Evolutionary conservation across 2,888 invertebrate species (phyloP), one percentile per base, ranked within the genome.

Genomic region (Kuschelorhynchus macadamiae): DNA sequence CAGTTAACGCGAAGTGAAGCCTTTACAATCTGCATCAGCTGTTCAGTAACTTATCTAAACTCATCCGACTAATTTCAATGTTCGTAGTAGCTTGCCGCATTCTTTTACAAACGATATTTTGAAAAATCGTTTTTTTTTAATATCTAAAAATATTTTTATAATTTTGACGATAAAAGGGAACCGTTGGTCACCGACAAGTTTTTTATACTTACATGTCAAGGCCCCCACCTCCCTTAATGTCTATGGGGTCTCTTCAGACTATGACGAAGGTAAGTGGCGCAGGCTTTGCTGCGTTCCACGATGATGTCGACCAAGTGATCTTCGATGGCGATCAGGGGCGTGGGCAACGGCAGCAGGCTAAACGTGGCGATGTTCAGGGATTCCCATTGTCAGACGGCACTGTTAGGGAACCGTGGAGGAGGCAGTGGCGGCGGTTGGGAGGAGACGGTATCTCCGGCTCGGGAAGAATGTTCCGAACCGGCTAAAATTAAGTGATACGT

Each of bases 381-480:
- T 55, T 70, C 90, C 92, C 91, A 90, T 89, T 90, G 92, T 92
- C 92, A 92, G 88, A 92, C 92, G 86, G 87, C 88, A 85, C 90
- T 89, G 86, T 90, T 89, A 81, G 91, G 91, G 87, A 91, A 92
- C 81, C 91, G 88, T 82, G 91, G 91, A 76, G 92, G 92, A 76
- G 91, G 93, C 85, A 92, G 90, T 82, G 92, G 92, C 77, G 93
- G 93, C 84, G 92, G 91, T 83, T 92, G 86, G 81, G 85, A 83
- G 41, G 62, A 62, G 17, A 92, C 85, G 81, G 71, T 87, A 88
- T 88, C 88, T 84, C 90, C 92, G 82, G 88, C 89, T 84, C 87
- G 88, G 86, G 93, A 93, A 87, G 92, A 94, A 86, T 90, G 92
- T 86, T 94, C 94, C 85, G 93, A 94, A 85, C 93, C 94, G 90